A percentile compares a stretch with the other conserved stretches of the same genome.
These are phyloP conservation scores for Ceratosolen solmsi DNA, from an alignment of 1,140 invertebrate species.

Conservation along the genomic window DNA sequence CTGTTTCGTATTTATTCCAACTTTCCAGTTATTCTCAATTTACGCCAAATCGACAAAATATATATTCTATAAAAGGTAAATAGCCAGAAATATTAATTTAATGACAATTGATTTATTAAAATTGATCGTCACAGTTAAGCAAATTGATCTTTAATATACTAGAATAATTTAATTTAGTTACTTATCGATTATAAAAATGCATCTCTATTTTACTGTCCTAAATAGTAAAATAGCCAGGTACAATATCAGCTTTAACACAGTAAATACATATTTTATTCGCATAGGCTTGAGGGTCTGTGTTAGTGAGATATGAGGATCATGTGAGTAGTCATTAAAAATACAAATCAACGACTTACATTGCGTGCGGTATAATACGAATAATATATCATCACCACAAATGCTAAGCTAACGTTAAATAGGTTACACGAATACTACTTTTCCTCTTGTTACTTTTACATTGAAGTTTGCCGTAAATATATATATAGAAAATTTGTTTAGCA, in stretches of 20 bases:
- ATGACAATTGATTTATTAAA: no score
- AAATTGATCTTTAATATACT: slow-evolving; percentile 45
- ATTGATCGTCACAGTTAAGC: slow-evolving; percentile 28
- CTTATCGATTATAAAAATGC: not conserved
- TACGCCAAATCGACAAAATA: no score
- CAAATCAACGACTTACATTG: slow-evolving; percentile 23
- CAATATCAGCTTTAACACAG: not conserved
- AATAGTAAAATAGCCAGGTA: not conserved
- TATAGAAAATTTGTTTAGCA: no score
- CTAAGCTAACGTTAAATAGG: not conserved
- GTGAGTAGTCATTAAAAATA: slow-evolving; percentile 18
- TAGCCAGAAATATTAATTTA: no score
- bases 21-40: no score
- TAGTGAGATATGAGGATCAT: slow-evolving; percentile 4
- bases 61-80: no score
- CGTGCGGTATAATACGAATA: slow-evolving; percentile 1
- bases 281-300: not conserved
- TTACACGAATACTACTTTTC: not conserved
- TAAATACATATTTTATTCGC: not conserved
- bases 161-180: not conserved
- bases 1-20: no score
- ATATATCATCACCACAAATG: not conserved
- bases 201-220: not conserved
- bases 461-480: not conserved
- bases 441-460: not conserved